A percentile compares a stretch with the other conserved stretches of the same genome.
These are phyloP conservation scores for Oryzias melastigma DNA, from an alignment of 2,113 vertebrate species.

Conservation along the genomic window DNA sequence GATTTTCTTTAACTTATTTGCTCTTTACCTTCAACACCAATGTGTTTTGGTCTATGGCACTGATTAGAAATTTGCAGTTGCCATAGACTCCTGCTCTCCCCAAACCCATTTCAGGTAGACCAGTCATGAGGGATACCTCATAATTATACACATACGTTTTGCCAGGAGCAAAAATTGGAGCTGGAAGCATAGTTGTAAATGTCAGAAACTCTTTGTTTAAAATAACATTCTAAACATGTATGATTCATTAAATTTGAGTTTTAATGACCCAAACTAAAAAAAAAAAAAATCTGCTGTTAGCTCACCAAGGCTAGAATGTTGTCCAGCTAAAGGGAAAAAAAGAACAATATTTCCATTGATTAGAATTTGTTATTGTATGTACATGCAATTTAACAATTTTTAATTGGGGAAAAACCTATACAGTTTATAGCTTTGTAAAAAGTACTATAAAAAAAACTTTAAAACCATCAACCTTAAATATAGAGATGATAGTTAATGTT, in stretches of 20 bases:
- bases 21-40: conserved; percentile 76
- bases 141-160: conserved; percentile 78
- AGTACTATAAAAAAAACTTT: no score
- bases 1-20: background rate
- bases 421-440: no score
- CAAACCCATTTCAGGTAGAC: conserved; percentile 76
- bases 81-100: conserved; percentile 75
- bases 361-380: background rate
- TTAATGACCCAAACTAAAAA: background rate
- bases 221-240: background rate
- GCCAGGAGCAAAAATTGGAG: conserved; percentile 67
- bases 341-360: background rate
- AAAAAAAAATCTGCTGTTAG: background rate
- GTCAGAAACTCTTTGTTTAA: background rate
- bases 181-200: conserved; percentile 56
- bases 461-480: no score
- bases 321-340: conserved; percentile 35
- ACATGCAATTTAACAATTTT: background rate
- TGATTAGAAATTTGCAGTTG: conserved; percentile 76
- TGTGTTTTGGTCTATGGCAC: conserved; percentile 24
- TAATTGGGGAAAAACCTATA: background rate
- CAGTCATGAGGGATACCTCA: conserved; percentile 71
- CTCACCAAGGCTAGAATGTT: conserved; percentile 37
- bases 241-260: background rate
- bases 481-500: no score